A percentile compares a stretch with the other conserved stretches of the same genome.
phyloP scores from a whole-genome alignment of 2,888 invertebrate genomes.

The Eristalis pertinax region DNA sequence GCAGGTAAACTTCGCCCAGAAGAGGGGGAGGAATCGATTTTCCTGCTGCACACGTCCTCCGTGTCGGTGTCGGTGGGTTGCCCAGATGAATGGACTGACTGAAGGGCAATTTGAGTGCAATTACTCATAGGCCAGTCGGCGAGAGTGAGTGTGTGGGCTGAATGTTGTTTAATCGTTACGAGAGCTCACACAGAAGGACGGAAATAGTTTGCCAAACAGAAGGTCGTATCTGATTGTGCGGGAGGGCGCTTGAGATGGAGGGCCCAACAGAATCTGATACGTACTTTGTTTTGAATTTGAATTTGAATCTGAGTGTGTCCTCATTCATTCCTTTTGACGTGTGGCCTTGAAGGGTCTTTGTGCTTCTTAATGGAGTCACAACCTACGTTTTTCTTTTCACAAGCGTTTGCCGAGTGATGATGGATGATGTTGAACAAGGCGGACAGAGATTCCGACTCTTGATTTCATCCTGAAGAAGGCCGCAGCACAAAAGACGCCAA shows the following conservation, averaged over 20 bases:
- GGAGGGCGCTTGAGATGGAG: neutral
- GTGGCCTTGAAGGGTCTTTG: neutral
- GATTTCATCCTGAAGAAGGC: too few relatives aligned
- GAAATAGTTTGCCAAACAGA: neutral
- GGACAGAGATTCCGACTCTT: too few relatives aligned
- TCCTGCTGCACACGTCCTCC: neutral
- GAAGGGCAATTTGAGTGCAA: slow-evolving; percentile 56
- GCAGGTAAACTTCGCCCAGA: neutral
- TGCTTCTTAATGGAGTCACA: neutral
- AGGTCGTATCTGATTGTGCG: neutral
- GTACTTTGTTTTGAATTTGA: neutral
- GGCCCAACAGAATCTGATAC: neutral
- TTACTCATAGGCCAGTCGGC: slow-evolving; percentile 34
- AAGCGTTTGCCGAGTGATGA: too few relatives aligned
- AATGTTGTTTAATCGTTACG: slow-evolving; percentile 1
- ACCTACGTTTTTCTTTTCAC: too few relatives aligned
- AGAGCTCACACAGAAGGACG: neutral
- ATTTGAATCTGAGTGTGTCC: neutral
- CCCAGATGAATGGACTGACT: slow-evolving; percentile 13
- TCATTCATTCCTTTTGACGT: neutral
- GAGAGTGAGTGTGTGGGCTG: neutral
- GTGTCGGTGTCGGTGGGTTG: neutral
- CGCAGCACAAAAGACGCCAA: too few relatives aligned
- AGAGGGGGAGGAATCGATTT: slow-evolving; percentile 15
- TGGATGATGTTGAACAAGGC: too few relatives aligned